Percentiles rank a stretch among this genome's conserved stretches.
Evolutionary conservation across 2,797 vertebrate genomes (phyloP).

Genomic region (Rhodeus uyekii): DNA sequence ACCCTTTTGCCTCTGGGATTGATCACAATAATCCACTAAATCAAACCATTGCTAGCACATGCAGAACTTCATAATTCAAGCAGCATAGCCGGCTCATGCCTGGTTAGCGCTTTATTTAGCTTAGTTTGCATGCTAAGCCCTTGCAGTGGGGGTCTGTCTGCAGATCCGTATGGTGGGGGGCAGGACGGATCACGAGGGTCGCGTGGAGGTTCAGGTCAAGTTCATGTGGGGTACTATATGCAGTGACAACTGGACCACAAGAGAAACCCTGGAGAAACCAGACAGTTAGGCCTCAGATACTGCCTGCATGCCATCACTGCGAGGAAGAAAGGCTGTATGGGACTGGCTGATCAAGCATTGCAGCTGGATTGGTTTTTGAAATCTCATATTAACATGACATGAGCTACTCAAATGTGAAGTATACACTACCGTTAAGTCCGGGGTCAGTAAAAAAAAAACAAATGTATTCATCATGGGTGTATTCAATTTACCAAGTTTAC

Average conservation of each 20-base stretch:
- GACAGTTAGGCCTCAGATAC: conserved; percentile 86
- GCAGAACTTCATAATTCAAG: not conserved
- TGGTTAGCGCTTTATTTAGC: conserved; percentile 39
- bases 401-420: not conserved
- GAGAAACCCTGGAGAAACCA: conserved; percentile 88
- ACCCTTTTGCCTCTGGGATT: not conserved
- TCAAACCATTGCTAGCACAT: not conserved
- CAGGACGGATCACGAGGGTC: conserved; percentile 81
- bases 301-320: conserved; percentile 86
- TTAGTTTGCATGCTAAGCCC: conserved; percentile 68
- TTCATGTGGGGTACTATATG: conserved; percentile 87
- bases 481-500: not conserved
- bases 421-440: not conserved
- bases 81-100: conserved; percentile 58
- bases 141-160: conserved; percentile 71
- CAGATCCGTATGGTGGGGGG: conserved; percentile 86
- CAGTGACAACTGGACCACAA: conserved; percentile 87
- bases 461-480: not conserved
- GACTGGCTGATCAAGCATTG: not conserved
- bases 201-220: conserved; percentile 83
- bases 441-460: too few species aligned
- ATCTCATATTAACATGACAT: conserved; percentile 9
- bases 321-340: conserved; percentile 66
- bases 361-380: not conserved
- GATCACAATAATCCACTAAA: not conserved